Evolutionary conservation across 2,113 vertebrate genomes (phyloP), one percentile per base, ranked within the genome.

Genomic region (Pardalotus punctatus): DNA sequence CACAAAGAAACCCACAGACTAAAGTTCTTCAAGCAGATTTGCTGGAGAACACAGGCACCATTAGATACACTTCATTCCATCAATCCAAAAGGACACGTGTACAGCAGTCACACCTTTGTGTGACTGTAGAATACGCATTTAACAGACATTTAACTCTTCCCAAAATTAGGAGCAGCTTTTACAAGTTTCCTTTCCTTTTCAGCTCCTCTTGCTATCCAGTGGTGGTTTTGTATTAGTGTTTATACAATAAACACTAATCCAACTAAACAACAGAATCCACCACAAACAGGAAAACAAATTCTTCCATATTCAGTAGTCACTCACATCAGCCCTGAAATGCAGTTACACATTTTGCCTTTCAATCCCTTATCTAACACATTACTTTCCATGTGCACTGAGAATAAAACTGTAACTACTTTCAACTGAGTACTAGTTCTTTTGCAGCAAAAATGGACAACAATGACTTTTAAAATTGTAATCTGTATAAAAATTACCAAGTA

Each of bases 91-190:
- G 42, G 50, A 17, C 71, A 38, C n/a, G 57, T 14, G 45, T 3
- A 5, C 38, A 86, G 35, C 2, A 78, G 33, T 47, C 47, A 33
- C 42, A 71, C 11, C 27, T 78, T 31, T 5, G 6, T 28, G 29
- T 15, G 16, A 35, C 16, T 4, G 4, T 0, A 31, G 21, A 56
- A 60, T 0, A 50, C 17, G 11, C 19, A 40, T 29, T 36, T 57
- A 57, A 53, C 25, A 53, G 71, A 21, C 23, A 28, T 42, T 77
- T 54, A 61, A 53, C 19, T 53, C 69, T 80, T 56, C 14, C 25
- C 42, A 36, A 70, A 73, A 74, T 50, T 29, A 70, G 58, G 8
- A 57, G 14, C 14, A 71, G 23, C 21, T 35, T 71, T 54, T 74
- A 25, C 11, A 43, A 25, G 17, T 43, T 67, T 16, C 19, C 42